Evolutionary conservation across 2,888 invertebrate species (phyloP), one percentile per base, ranked within the genome.

Genomic region (Strigamia crassipes): DNA sequence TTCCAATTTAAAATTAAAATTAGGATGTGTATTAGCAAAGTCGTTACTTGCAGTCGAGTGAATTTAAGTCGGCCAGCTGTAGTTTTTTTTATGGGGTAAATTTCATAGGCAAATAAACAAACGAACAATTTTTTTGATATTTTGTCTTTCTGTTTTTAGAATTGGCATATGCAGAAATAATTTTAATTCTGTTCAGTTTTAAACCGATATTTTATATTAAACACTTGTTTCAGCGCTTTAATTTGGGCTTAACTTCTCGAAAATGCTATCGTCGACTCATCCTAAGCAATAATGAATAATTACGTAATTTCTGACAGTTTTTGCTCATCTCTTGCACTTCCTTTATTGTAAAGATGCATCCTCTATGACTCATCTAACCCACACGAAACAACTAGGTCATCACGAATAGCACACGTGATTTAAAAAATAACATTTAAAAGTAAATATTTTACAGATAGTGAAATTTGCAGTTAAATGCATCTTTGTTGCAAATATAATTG

Each of bases 221-320:
- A 73, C 31, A 27, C n/a, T 6, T 38, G 38, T 38, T 6, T 38
- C 1, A 38, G 9, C 10, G 38, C 38, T 9, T 38, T 38, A 38
- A 27, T 3, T 27, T 27, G 27, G 3, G 3, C 27, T 27, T 27
- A 27, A 2, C 27, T 27, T 27, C 27, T 27, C 38, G 9, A 38
- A 9, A 38, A 6, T 38, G 38, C 38, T 27, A 38, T 38, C 10
- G 6, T 38, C 38, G 38, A 27, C 27, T 27, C 27, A 27, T 27
- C 27, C 27, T 27, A 27, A 2, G 27, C 23, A 21, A 23, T 73
- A 23, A 31, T 27, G 1, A 73, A 73, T 73, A 31, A 73, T 73
- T 73, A 27, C 73, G n/a, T 73, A 73, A 73, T 73, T 73, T n/a
- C 73, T 73, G 27, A 73, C 73, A 8, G n/a, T 73, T 27, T 31